Evolutionary conservation across 1,140 invertebrate genomes (phyloP).

Genomic region (Asbolus verrucosus): DNA sequence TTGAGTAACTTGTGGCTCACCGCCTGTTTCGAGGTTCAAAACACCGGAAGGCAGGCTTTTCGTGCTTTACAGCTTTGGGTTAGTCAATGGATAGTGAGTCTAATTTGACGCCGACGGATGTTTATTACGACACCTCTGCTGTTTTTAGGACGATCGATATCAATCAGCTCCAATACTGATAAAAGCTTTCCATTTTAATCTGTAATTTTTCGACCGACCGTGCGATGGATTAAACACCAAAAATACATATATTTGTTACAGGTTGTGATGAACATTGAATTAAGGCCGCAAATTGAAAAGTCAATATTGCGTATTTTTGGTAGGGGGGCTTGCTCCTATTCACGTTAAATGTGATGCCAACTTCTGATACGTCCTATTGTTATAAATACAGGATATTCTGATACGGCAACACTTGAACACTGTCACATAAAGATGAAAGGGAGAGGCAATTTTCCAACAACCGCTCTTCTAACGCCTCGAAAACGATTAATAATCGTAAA

Average conservation of each 20-base stretch:
- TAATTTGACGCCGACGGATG: constrained; percentile 26
- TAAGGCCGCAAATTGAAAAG: constrained; percentile 1
- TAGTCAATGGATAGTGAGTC: constrained; percentile 25
- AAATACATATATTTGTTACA: constrained; percentile 4
- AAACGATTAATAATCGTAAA: constrained; percentile 38
- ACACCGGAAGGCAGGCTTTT: constrained; percentile 24
- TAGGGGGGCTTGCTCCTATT: neutral
- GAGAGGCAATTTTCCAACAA: constrained; percentile 14
- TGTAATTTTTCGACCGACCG: neutral
- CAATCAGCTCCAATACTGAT: constrained; percentile 15
- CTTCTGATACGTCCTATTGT: neutral
- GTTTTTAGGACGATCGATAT: constrained; percentile 24
- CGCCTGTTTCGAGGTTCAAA: constrained; percentile 23
- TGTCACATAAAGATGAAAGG: constrained; percentile 21
- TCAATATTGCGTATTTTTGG: constrained; percentile 11
- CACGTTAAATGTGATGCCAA: constrained; percentile 7
- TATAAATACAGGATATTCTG: neutral
- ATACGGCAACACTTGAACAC: neutral
- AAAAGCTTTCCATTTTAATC: constrained; percentile 12
- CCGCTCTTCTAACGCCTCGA: neutral
- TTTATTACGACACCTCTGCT: constrained; percentile 32
- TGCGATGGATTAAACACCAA: neutral
- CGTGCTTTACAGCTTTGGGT: constrained; percentile 2
- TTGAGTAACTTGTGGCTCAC: constrained; percentile 22
- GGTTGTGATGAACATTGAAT: neutral